These are phyloP conservation scores for Lepetodrilus schrolli DNA, from an alignment of 2,888 invertebrate species.

Conservation along the genomic window DNA sequence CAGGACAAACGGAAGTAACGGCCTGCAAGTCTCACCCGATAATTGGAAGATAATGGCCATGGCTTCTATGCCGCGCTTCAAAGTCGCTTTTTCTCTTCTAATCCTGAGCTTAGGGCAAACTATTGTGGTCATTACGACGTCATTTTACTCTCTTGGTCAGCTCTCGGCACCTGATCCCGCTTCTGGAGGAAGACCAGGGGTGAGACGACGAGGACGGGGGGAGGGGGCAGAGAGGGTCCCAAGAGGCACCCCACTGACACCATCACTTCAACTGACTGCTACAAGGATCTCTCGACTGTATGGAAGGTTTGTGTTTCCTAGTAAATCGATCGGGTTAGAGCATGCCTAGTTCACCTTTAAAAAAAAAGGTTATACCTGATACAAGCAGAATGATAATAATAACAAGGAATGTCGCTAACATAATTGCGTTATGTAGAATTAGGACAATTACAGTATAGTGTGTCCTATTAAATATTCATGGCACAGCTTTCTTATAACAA, in stretches of 20 bases:
- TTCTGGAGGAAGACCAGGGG: background rate
- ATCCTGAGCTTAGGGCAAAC: slow-evolving; percentile 10
- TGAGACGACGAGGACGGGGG: background rate
- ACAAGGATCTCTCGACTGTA: background rate
- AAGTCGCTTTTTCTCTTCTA: slow-evolving; percentile 17
- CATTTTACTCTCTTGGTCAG: slow-evolving; percentile 26
- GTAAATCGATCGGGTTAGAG: slow-evolving; percentile 2
- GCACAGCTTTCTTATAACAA: too few species aligned
- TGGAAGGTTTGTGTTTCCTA: slow-evolving; percentile 12
- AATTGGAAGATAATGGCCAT: slow-evolving; percentile 23
- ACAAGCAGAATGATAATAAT: too few species aligned
- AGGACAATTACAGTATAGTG: too few species aligned
- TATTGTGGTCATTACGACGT: slow-evolving; percentile 28
- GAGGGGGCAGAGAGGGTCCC: background rate
- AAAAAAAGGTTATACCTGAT: too few species aligned
- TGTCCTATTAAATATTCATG: too few species aligned
- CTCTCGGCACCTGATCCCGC: slow-evolving; percentile 9
- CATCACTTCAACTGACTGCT: background rate
- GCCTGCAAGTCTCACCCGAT: slow-evolving; percentile 10
- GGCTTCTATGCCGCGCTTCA: background rate
- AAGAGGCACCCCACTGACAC: background rate
- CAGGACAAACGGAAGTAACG: background rate
- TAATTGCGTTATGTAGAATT: too few species aligned
- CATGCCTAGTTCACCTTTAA: background rate
- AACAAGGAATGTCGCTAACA: too few species aligned